These are phyloP conservation scores for Heliconius hewitsoni DNA, from an alignment of 1,140 invertebrate species.

Conservation along the genomic window DNA sequence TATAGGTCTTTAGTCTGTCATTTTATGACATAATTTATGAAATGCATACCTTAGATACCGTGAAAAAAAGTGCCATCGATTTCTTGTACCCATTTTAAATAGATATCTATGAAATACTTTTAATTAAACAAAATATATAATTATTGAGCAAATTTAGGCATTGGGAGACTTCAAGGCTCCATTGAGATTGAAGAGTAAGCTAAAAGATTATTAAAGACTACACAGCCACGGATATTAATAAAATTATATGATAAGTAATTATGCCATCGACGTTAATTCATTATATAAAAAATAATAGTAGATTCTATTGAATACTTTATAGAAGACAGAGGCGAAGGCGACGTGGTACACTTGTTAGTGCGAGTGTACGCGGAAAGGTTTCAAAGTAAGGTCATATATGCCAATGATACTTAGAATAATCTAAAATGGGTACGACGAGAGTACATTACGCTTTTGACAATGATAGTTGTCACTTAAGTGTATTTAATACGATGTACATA, in stretches of 20 bases:
- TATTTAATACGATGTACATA: slow-evolving; percentile 63
- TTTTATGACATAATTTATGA: slow-evolving; percentile 77
- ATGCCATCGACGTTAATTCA: slow-evolving; percentile 47
- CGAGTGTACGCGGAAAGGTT: slow-evolving; percentile 14
- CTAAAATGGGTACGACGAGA: slow-evolving; percentile 63
- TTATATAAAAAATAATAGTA: slow-evolving; percentile 56
- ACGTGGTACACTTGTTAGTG: slow-evolving; percentile 17
- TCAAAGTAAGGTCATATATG: slow-evolving; percentile 51
- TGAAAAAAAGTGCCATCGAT: slow-evolving; percentile 65
- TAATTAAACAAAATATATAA: slow-evolving; percentile 41
- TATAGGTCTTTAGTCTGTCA: slow-evolving; percentile 76
- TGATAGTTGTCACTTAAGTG: slow-evolving; percentile 54
- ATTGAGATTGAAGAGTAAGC: slow-evolving; percentile 19
- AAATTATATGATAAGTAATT: slow-evolving; percentile 58
- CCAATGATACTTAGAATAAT: slow-evolving; percentile 57
- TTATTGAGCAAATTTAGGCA: slow-evolving; percentile 41
- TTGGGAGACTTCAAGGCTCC: slow-evolving; percentile 32
- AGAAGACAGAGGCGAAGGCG: slow-evolving; percentile 40
- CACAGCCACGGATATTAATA: slow-evolving; percentile 61
- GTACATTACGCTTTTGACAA: slow-evolving; percentile 50
- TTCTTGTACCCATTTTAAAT: slow-evolving; percentile 76
- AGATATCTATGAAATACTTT: slow-evolving; percentile 57
- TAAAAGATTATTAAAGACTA: slow-evolving; percentile 31
- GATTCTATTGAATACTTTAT: slow-evolving; percentile 57
- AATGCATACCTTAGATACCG: slow-evolving; percentile 64